These are phyloP conservation scores for Scaptomyza graminum DNA, from an alignment of 1,140 invertebrate genomes.

Conservation along the genomic window DNA sequence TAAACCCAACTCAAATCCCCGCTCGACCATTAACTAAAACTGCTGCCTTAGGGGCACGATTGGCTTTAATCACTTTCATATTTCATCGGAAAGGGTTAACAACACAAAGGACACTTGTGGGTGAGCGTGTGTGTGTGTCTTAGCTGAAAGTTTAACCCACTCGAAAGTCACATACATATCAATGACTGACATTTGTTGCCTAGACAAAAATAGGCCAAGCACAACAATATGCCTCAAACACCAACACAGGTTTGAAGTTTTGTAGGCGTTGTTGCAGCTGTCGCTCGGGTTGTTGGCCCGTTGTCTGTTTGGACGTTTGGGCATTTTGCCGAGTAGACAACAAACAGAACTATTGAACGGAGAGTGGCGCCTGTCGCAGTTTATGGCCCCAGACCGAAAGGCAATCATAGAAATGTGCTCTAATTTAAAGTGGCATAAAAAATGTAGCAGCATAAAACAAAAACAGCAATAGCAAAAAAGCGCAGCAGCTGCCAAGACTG, in stretches of 20 bases:
- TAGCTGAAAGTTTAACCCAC: conserved; percentile 50
- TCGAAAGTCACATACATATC: conserved; percentile 34
- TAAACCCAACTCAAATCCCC: neutral
- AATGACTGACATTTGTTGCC: conserved; percentile 59
- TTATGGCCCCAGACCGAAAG: conserved; percentile 57
- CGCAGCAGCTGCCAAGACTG: conserved; percentile 69
- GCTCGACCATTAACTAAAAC: conserved; percentile 13
- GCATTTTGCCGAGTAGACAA: conserved; percentile 77
- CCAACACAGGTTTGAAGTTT: conserved; percentile 12
- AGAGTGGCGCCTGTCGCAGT: conserved; percentile 73
- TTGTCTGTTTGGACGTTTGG: conserved; percentile 3
- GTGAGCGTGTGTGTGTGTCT: neutral
- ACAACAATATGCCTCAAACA: conserved; percentile 51
- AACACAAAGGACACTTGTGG: conserved; percentile 7
- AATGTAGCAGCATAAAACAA: conserved; percentile 20
- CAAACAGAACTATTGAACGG: conserved; percentile 76
- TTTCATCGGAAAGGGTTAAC: conserved; percentile 36
- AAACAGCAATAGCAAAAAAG: conserved; percentile 33
- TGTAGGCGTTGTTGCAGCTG: conserved; percentile 62
- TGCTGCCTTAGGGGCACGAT: conserved; percentile 34
- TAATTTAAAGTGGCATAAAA: conserved; percentile 75
- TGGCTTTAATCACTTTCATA: conserved; percentile 48
- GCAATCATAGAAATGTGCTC: conserved; percentile 79
- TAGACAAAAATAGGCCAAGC: conserved; percentile 62
- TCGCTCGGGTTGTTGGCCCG: conserved; percentile 19